Evolutionary conservation across 2,888 invertebrate species (phyloP).

Genomic region (Carterocephalus palaemon): DNA sequence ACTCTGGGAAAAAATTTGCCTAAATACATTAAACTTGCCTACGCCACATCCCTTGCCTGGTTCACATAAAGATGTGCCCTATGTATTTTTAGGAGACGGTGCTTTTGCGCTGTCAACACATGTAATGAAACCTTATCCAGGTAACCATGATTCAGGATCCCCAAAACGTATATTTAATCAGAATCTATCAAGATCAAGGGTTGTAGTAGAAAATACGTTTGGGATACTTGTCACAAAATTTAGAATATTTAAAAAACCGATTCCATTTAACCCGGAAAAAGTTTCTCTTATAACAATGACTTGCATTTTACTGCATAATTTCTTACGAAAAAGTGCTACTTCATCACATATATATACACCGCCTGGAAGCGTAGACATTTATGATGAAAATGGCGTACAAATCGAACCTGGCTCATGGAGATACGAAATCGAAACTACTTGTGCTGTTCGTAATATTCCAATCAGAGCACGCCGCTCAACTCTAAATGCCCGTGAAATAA

Average conservation of each 20-base stretch:
- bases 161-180: constrained; percentile 22
- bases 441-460: too few species aligned
- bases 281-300: constrained; percentile 27
- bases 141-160: constrained; percentile 17
- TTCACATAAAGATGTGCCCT: constrained; percentile 5
- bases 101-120: constrained; percentile 28
- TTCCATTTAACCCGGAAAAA: constrained; percentile 20
- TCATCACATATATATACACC: constrained; percentile 26
- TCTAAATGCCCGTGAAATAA: too few species aligned
- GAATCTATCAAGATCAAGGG: constrained; percentile 18
- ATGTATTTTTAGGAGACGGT: constrained; percentile 28
- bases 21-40: constrained; percentile 6
- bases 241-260: constrained; percentile 23
- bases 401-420: constrained; percentile 27
- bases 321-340: constrained; percentile 29
- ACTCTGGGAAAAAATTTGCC: constrained; percentile 16
- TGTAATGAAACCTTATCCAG: constrained; percentile 26
- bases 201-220: constrained; percentile 28
- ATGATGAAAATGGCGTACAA: constrained; percentile 18
- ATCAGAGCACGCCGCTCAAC: too few species aligned
- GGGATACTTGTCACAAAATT: constrained; percentile 15
- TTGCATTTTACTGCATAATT: constrained; percentile 32
- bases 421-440: too few species aligned
- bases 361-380: constrained; percentile 27
- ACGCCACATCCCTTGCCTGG: constrained; percentile 7